Conservation (phyloP, 2,113 vertebrate genomes). For the Miniopterus natalensis region DNA sequence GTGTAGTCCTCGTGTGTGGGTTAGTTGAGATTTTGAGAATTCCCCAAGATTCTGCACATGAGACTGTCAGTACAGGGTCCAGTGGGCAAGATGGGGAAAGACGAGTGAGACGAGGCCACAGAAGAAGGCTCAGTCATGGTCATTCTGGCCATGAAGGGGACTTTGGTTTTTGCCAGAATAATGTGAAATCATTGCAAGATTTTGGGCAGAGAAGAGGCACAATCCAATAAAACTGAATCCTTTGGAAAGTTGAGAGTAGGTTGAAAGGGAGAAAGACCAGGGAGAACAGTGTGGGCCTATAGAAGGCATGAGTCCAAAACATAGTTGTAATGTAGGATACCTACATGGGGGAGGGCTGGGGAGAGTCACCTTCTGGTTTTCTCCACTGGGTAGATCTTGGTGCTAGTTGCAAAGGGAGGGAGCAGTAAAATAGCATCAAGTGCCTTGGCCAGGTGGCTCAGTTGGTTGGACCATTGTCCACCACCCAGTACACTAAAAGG, state of each 20-base stretch:
- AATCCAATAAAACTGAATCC: not conserved
- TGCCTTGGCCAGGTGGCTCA: too few species aligned
- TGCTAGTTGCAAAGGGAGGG: not conserved
- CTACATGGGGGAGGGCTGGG: accelerated
- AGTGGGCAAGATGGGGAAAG: not conserved
- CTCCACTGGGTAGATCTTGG: not conserved
- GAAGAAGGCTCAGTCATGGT: not conserved
- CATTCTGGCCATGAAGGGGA: not conserved
- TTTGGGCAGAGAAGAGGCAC: not conserved
- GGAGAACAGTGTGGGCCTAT: too few species aligned
- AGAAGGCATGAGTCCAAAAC: not conserved
- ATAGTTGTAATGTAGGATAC: not conserved
- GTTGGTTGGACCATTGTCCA: too few species aligned
- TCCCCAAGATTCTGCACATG: not conserved
- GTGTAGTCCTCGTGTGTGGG: not conserved
- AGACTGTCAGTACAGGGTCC: not conserved
- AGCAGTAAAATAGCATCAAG: not conserved
- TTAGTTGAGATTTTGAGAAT: not conserved
- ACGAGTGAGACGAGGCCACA: not conserved
- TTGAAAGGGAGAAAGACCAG: not conserved
- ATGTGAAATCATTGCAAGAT: not conserved
- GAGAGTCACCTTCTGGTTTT: not conserved
- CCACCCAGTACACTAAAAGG: too few species aligned
- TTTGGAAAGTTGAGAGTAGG: not conserved
- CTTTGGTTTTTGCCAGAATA: not conserved